These are phyloP conservation scores for Podargus strigoides DNA, from an alignment of 2,797 vertebrate species.

Conservation along the genomic window DNA sequence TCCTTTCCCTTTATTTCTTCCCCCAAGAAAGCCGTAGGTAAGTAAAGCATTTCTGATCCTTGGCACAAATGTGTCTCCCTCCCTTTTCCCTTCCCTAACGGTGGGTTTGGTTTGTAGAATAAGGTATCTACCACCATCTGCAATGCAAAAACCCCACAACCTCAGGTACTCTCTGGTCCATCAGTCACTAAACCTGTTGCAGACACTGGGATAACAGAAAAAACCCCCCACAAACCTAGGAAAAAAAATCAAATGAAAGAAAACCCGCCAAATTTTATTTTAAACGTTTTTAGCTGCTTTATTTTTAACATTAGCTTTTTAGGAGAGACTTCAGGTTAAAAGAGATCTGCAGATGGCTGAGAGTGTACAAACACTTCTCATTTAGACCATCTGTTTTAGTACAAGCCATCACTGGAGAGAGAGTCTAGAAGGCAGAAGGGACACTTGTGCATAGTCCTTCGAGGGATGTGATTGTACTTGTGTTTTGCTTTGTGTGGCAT, in stretches of 20 bases:
- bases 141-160: background rate
- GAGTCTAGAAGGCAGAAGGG: background rate
- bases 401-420: background rate
- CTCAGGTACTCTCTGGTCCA: background rate
- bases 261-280: background rate
- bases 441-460: background rate
- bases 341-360: background rate
- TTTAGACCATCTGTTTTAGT: background rate
- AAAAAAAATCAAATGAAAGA: background rate
- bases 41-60: background rate
- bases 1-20: background rate
- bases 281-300: background rate
- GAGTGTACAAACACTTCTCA: background rate
- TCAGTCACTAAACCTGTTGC: background rate
- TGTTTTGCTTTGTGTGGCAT: background rate
- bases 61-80: accelerated
- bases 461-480: background rate
- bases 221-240: too few relatives aligned
- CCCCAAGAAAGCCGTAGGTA: accelerated
- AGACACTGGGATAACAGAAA: background rate
- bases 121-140: background rate
- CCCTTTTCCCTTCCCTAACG: background rate
- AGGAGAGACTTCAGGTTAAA: background rate
- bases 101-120: background rate
- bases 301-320: background rate